Evolutionary conservation across 2,113 vertebrate genomes (phyloP).

Genomic region (Eulacestoma nigropectus): DNA sequence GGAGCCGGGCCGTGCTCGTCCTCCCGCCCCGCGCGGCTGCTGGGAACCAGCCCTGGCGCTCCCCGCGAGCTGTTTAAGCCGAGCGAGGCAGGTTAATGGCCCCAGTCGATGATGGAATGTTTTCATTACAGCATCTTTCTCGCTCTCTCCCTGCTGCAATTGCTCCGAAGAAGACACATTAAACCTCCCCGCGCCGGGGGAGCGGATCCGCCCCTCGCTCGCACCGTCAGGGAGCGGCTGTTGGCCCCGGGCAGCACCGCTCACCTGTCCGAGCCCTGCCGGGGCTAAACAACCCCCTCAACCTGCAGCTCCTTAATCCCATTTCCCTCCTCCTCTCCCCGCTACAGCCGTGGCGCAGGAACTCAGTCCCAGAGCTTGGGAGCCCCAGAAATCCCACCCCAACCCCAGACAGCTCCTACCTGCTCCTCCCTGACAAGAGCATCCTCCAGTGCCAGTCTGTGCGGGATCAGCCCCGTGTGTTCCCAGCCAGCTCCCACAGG

Average conservation of each 20-base stretch:
- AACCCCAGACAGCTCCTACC: not conserved
- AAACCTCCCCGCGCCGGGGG: not conserved
- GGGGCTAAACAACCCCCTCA: not conserved
- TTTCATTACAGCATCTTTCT: conserved; percentile 28
- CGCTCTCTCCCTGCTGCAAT: not conserved
- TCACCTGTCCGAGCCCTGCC: not conserved
- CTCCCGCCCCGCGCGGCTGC: not conserved
- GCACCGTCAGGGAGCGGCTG: fast-evolving
- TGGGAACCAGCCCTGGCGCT: not conserved
- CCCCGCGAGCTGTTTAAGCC: not conserved
- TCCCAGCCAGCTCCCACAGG: not conserved
- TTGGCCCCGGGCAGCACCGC: not conserved
- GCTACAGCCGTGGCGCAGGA: fast-evolving
- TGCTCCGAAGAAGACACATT: not conserved
- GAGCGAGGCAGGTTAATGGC: not conserved
- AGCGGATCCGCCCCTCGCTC: not conserved
- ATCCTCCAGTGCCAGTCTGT: not conserved
- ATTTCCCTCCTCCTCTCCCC: not conserved
- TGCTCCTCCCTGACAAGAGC: not conserved
- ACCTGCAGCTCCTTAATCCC: not conserved
- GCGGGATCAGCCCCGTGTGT: not conserved
- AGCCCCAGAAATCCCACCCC: not conserved
- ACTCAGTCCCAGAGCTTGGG: not conserved
- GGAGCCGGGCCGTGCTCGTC: not conserved
- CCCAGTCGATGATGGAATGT: not conserved